phyloP scores from a whole-genome alignment of 1,140 invertebrate species.

The Acromyrmex charruanus region DNA sequence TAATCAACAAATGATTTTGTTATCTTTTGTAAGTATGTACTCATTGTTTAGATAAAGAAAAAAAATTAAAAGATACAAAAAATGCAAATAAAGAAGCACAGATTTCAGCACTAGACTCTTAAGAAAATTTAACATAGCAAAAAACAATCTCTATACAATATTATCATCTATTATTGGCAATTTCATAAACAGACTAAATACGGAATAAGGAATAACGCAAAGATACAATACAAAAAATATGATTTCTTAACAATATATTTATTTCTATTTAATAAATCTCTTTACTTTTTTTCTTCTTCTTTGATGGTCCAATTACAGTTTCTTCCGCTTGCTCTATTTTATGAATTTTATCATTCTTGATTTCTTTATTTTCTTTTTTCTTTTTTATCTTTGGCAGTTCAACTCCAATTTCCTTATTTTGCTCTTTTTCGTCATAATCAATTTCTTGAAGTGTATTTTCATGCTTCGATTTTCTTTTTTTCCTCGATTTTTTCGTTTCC shows the following conservation, averaged over 20 bases:
- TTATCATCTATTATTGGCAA: neutral
- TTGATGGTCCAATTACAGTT: neutral
- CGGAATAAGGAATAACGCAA: neutral
- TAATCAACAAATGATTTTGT: no score
- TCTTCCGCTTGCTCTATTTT: neutral
- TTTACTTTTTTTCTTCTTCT: conserved; percentile 11
- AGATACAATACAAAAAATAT: neutral
- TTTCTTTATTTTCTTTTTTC: conserved; percentile 11
- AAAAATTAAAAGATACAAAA: no score
- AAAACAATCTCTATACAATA: neutral
- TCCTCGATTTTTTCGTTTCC: neutral
- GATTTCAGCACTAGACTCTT: no score
- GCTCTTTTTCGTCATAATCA: neutral
- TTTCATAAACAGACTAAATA: neutral
- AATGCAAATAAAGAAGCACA: no score
- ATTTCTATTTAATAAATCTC: neutral
- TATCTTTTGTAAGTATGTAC: no score
- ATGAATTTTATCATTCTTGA: conserved; percentile 17
- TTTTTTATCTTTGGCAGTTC: conserved; percentile 1
- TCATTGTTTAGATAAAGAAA: no score
- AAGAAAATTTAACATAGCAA: no score
- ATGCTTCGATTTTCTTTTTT: conserved; percentile 14
- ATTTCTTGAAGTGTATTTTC: neutral
- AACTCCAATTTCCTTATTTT: conserved; percentile 29
- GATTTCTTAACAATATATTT: neutral